Percentiles rank a stretch among this genome's conserved stretches.
Conservation (phyloP, 2,797 vertebrate species). For the Malurus leucopterus region DNA sequence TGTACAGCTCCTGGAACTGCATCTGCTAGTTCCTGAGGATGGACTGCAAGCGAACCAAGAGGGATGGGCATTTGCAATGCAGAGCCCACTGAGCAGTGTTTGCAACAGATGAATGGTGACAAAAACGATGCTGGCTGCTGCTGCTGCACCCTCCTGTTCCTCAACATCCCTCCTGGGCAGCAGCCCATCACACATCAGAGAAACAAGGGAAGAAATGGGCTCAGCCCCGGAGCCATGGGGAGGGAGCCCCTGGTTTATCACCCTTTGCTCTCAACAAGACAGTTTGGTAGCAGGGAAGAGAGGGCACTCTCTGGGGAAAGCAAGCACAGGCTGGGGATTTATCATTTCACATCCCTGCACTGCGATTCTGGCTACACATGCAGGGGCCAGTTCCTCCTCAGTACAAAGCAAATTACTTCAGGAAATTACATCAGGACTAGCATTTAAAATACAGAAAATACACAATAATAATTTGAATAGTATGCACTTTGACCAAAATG, state of each 20-base stretch:
- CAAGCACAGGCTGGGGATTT: not conserved
- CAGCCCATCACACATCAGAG: accelerated
- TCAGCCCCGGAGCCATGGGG: not conserved
- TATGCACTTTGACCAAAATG: slow-evolving; percentile 54
- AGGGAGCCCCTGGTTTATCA: not conserved
- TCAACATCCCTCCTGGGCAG: not conserved
- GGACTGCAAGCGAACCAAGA: not conserved
- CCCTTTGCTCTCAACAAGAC: accelerated
- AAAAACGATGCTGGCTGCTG: not conserved
- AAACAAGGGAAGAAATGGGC: not conserved
- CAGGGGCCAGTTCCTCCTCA: slow-evolving; percentile 11
- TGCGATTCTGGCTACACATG: not conserved
- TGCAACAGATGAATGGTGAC: not conserved
- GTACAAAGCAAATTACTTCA: slow-evolving; percentile 36
- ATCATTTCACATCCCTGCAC: not conserved
- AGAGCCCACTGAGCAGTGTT: not conserved
- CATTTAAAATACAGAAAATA: slow-evolving; percentile 39
- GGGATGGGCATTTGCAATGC: not conserved
- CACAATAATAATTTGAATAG: slow-evolving; percentile 47
- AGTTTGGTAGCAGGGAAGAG: not conserved
- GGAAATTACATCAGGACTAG: slow-evolving; percentile 44
- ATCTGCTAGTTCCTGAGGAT: not conserved
- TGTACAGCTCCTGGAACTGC: not conserved
- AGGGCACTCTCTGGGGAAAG: not conserved
- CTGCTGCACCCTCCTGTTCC: not conserved